Conservation (phyloP, 1,140 invertebrate species). For the Drosophila kanapiae region DNA sequence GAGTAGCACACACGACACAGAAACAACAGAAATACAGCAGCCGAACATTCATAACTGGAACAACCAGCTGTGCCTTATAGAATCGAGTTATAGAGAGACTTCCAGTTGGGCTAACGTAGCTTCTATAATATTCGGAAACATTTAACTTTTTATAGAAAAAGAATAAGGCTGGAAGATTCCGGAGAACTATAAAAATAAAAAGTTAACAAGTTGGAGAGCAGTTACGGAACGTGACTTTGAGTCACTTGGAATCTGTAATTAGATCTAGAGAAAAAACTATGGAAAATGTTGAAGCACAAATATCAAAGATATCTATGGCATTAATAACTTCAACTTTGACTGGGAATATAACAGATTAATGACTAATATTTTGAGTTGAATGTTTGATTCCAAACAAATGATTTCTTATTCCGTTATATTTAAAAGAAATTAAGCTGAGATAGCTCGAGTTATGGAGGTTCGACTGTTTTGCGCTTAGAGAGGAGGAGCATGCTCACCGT, state of each 20-base stretch:
- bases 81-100: not conserved
- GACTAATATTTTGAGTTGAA: too few species aligned
- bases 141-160: not conserved
- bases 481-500: slow-evolving; percentile 49
- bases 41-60: slow-evolving; percentile 26
- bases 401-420: too few species aligned
- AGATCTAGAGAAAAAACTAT: not conserved
- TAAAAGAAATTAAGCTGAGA: not conserved
- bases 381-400: too few species aligned
- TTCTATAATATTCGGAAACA: not conserved
- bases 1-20: slow-evolving; percentile 12
- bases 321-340: not conserved
- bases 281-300: too few species aligned
- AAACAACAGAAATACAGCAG: slow-evolving; percentile 18
- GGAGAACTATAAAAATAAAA: not conserved
- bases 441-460: slow-evolving; percentile 7
- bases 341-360: not conserved
- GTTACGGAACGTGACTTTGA: not conserved
- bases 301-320: too few species aligned
- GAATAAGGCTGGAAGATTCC: not conserved
- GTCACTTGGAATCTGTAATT: not conserved
- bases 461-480: slow-evolving; percentile 1
- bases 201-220: too few species aligned
- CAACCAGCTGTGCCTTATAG: not conserved
- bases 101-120: not conserved